Evolutionary conservation across 23 tunicate genomes (phyloP).

Genomic region (Aplidium turbinatum): DNA sequence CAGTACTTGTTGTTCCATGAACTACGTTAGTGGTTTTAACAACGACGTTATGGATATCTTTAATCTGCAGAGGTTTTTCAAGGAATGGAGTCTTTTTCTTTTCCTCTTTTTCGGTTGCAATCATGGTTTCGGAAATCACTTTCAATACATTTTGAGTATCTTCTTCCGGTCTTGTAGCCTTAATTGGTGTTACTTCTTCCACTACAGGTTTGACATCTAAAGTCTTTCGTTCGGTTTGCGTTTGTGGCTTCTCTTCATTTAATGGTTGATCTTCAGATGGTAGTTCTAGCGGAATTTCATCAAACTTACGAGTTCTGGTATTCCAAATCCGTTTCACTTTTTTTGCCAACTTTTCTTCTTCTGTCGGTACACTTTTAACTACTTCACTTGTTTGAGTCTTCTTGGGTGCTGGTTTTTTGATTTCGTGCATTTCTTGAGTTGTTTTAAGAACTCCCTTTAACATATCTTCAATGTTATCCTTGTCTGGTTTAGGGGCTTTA

Average conservation of each 20-base stretch:
- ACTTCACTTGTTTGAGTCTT: background rate
- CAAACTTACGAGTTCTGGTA: slow-evolving; percentile 58
- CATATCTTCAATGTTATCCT: background rate
- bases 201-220: too few relatives aligned
- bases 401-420: background rate
- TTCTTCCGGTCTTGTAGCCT: too few relatives aligned
- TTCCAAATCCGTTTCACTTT: slow-evolving; percentile 42
- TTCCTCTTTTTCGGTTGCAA: too few relatives aligned
- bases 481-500: background rate
- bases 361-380: background rate
- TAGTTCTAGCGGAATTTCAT: too few relatives aligned
- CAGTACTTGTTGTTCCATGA: background rate
- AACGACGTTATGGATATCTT: background rate
- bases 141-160: too few relatives aligned
- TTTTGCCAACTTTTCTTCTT: background rate
- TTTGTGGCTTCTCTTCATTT: background rate
- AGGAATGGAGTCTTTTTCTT: too few relatives aligned
- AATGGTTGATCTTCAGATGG: too few relatives aligned
- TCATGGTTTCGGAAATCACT: too few relatives aligned
- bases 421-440: background rate
- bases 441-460: background rate
- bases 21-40: background rate
- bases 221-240: too few relatives aligned
- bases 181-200: too few relatives aligned
- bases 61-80: too few relatives aligned